phyloP scores from a whole-genome alignment of 2,113 vertebrate species.

The Trematocara macrostoma region DNA sequence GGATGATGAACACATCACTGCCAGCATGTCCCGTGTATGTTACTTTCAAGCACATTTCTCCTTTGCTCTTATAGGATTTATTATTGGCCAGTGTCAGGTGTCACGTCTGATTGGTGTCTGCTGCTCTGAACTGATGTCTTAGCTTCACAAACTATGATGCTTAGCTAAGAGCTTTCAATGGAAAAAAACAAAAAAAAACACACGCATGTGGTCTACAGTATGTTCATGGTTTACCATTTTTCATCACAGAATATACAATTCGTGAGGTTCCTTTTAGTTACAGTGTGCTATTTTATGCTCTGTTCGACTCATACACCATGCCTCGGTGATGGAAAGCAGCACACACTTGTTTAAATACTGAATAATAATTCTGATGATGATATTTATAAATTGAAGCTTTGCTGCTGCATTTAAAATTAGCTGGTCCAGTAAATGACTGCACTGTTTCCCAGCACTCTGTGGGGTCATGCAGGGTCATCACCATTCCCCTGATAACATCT shows the following conservation, averaged over 20 bases:
- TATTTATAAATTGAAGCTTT: background rate
- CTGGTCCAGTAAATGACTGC: background rate
- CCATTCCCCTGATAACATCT: background rate
- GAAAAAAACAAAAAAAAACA: no score
- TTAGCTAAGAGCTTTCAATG: background rate
- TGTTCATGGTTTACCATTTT: background rate
- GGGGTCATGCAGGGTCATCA: background rate
- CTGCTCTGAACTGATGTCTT: background rate
- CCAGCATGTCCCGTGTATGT: background rate
- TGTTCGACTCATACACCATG: background rate
- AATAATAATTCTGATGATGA: background rate
- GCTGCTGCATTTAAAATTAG: background rate
- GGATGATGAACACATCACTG: fast-evolving
- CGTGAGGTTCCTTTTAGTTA: background rate
- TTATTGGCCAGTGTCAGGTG: background rate
- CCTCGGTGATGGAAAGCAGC: background rate
- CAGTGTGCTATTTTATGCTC: background rate
- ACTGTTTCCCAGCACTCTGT: background rate
- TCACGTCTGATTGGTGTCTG: background rate
- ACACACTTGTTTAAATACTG: background rate
- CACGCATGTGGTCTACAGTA: background rate
- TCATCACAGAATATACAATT: background rate
- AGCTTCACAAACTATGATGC: background rate
- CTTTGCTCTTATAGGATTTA: background rate
- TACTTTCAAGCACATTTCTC: background rate